phyloP scores from a whole-genome alignment of 2,888 invertebrate species.

The Alviniconcha strummeri region DNA sequence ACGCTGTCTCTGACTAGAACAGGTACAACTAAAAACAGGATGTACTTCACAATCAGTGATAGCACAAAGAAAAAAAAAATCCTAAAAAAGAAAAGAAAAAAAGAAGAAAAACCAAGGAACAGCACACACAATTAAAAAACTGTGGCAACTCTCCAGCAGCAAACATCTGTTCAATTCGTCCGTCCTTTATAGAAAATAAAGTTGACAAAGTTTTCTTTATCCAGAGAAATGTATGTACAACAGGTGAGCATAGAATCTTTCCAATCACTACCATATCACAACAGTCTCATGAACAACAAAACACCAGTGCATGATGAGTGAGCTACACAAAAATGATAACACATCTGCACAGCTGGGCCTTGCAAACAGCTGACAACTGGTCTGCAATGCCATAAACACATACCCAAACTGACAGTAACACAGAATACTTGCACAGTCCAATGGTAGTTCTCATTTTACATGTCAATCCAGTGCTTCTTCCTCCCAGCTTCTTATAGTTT shows the following conservation, averaged over 20 bases:
- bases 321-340: constrained; percentile 21
- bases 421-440: background rate
- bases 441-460: background rate
- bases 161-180: constrained; percentile 6
- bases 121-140: background rate
- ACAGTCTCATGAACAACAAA: constrained; percentile 28
- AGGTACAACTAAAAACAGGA: too few species aligned
- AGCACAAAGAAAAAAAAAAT: too few species aligned
- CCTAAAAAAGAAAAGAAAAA: background rate
- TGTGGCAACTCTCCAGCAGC: constrained; percentile 7
- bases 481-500: background rate
- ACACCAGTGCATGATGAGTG: constrained; percentile 20
- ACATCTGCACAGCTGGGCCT: background rate
- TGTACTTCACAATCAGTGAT: too few species aligned
- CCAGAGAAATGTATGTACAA: constrained; percentile 4
- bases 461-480: background rate
- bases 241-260: constrained; percentile 19
- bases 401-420: constrained; percentile 7
- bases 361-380: constrained; percentile 4
- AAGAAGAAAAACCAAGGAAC: background rate
- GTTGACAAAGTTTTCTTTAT: background rate
- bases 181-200: background rate
- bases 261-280: constrained; percentile 29
- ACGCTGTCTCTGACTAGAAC: too few species aligned
- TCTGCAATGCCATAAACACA: background rate